Percentiles rank a stretch among this genome's conserved stretches.
phyloP scores from a whole-genome alignment of 1,140 invertebrate genomes.

The Arctopsyche grandis region DNA sequence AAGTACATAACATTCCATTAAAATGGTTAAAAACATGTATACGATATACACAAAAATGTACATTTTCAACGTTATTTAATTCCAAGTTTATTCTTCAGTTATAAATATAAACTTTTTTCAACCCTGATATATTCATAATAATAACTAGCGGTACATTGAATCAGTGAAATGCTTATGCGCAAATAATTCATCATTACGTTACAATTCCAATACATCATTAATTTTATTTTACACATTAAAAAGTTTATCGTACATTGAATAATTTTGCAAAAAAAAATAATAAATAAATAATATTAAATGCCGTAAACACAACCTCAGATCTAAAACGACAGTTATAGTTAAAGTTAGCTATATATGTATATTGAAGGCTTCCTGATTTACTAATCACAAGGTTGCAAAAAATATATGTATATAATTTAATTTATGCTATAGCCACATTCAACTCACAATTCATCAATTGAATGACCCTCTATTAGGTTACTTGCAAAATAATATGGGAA shows the following conservation, averaged over 20 bases:
- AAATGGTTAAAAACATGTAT: slow-evolving; percentile 36
- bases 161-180: background rate
- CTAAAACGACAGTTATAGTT: background rate
- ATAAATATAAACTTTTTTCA: slow-evolving; percentile 30
- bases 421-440: too few species aligned
- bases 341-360: too few species aligned
- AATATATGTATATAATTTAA: too few species aligned
- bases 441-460: too few species aligned
- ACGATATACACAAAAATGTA: slow-evolving; percentile 39
- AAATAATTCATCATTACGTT: too few species aligned
- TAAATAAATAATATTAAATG: slow-evolving; percentile 31
- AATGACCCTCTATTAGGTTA: too few species aligned
- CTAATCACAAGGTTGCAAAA: too few species aligned
- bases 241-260: background rate
- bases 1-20: slow-evolving; percentile 48
- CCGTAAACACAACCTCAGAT: slow-evolving; percentile 35
- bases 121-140: slow-evolving; percentile 25
- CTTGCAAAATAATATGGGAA: too few species aligned
- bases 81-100: slow-evolving; percentile 14
- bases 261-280: background rate
- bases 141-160: background rate
- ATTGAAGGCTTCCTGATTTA: too few species aligned
- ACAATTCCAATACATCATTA: slow-evolving; percentile 1
- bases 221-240: background rate
- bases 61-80: slow-evolving; percentile 28